Evolutionary conservation across 2,888 invertebrate genomes (phyloP), one percentile per base, ranked within the genome.

Genomic region (Dexiosoma caninum): DNA sequence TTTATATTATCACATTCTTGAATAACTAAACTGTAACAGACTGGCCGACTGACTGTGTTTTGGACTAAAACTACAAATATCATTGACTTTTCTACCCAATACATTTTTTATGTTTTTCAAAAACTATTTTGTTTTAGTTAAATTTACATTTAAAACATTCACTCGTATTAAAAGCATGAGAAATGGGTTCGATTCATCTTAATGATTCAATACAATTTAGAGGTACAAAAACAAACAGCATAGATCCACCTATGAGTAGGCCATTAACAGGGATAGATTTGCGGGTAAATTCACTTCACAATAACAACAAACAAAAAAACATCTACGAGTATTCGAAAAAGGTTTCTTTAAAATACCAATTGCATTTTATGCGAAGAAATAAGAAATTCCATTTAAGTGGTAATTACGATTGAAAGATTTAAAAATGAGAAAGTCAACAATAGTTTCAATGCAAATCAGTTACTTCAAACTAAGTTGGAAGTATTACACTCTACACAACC

Each of bases 321-420:
- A 59, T 27, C 14, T 23, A 37, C 37, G 16, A 37, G 10, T 66
- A 66, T 51, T 8, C 32, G 66, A 40, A 51, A 40, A 53, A 27
- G 40, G n/a, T 42, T 19, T 19, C 19, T 4, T 40, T 14, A 55
- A 35, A 14, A 10, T 16, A 51, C 42, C 60, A 37, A 4, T 40
- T 60, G 67, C 46, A 42, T 62, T 79, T 79, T 64, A 53, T 51
- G 74, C 40, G 40, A 51, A 71, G 59, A 55, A 69, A 44, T 72
- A 59, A 35, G n/a, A 69, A 46, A 55, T 75, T 79, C 53, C 57
- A 75, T 51, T 79, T 70, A 14, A 64, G 75, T 49, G 70, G 42
- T 42, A 75, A 79, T 74, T 70, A 70, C 69, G 74, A 79, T 70
- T 64, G 70, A 37, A 46, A 19, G 62, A 79, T 74, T 57, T 64